A percentile compares a stretch with the other conserved stretches of the same genome.
These are phyloP conservation scores for Sapajus apella DNA, from an alignment of 2,113 vertebrate species.

Conservation along the genomic window DNA sequence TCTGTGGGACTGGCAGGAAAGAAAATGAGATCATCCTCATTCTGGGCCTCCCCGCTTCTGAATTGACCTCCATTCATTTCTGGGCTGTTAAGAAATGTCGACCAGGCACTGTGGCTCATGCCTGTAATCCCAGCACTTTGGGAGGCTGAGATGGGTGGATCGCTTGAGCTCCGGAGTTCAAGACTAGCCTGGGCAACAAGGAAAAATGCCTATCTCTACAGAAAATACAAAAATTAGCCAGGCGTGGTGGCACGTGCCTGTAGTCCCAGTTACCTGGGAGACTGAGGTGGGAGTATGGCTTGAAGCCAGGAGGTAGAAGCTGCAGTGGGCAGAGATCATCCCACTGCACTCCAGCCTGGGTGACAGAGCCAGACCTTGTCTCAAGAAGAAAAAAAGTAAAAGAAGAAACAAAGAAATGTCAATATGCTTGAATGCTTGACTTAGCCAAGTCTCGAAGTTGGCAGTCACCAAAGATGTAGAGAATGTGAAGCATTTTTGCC, in stretches of 20 bases:
- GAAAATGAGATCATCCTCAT: not conserved
- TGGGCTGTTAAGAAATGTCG: not conserved
- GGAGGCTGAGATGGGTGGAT: not conserved
- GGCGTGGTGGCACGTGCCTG: not conserved
- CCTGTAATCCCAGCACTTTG: no score
- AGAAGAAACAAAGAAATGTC: not conserved
- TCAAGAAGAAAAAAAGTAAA: not conserved
- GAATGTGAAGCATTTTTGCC: not conserved
- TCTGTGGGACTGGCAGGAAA: not conserved
- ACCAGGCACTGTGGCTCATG: no score
- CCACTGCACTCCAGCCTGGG: not conserved
- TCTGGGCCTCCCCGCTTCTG: not conserved
- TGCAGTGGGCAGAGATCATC: not conserved
- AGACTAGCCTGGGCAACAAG: not conserved
- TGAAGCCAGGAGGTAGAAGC: not conserved
- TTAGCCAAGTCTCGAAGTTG: not conserved
- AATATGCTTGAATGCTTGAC: not conserved
- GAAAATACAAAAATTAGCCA: not conserved
- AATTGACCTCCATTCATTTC: not conserved
- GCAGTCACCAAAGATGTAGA: not conserved
- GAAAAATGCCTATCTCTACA: not conserved
- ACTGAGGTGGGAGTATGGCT: not conserved
- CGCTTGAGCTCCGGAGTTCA: not conserved
- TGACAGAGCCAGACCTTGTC: not conserved
- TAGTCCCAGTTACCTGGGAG: not conserved